phyloP scores from a whole-genome alignment of 2,888 invertebrate species.

The Caradrina clavipalpis region DNA sequence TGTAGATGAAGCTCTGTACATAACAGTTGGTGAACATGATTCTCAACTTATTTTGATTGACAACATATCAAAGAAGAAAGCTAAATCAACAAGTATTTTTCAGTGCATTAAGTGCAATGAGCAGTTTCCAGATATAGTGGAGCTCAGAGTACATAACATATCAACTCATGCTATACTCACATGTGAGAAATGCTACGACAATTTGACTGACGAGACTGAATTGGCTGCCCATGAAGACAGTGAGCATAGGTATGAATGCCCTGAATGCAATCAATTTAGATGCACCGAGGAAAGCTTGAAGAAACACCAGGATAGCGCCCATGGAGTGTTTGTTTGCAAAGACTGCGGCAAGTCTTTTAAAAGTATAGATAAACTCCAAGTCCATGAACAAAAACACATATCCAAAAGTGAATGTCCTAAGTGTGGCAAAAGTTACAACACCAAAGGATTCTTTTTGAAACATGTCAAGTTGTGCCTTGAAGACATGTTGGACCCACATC shows the following conservation, averaged over 20 bases:
- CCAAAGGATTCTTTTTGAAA: constrained; percentile 80
- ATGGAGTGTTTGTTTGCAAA: constrained; percentile 77
- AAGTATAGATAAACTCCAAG: constrained; percentile 75
- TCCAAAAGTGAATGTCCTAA: constrained; percentile 80
- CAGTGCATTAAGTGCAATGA: constrained; percentile 73
- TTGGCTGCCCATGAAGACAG: constrained; percentile 69
- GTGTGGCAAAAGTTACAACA: constrained; percentile 82
- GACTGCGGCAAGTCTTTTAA: constrained; percentile 82
- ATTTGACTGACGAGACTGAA: constrained; percentile 66
- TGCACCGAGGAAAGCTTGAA: constrained; percentile 74
- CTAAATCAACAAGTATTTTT: constrained; percentile 45
- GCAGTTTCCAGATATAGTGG: constrained; percentile 65
- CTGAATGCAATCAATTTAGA: constrained; percentile 71
- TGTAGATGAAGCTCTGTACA: constrained; percentile 72
- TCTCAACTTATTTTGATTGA: constrained; percentile 73
- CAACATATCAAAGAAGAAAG: constrained; percentile 59
- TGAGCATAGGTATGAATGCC: constrained; percentile 72
- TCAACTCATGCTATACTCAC: constrained; percentile 71
- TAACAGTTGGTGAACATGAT: constrained; percentile 73
- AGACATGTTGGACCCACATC: constrained; percentile 81
- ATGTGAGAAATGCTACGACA: constrained; percentile 77
- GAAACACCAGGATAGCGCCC: constrained; percentile 73
- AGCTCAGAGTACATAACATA: constrained; percentile 75
- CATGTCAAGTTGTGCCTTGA: constrained; percentile 83
- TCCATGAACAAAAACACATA: constrained; percentile 82